A percentile compares a stretch with the other conserved stretches of the same genome.
Evolutionary conservation across 2,888 invertebrate species (phyloP).

Genomic region (Himalopsyche tibetana): DNA sequence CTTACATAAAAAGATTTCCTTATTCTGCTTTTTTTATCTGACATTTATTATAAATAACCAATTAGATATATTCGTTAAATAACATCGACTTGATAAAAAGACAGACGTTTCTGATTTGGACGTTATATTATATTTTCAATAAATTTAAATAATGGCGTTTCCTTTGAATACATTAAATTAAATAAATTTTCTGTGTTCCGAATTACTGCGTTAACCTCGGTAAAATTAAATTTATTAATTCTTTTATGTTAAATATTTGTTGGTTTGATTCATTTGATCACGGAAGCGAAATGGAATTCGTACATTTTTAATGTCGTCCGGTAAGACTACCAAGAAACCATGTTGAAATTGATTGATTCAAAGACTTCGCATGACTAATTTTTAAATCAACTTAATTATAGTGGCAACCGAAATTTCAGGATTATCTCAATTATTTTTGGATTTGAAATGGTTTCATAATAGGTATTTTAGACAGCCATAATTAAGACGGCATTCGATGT

Average conservation of each 20-base stretch:
- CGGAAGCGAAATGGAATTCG: constrained; percentile 33
- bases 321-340: not conserved
- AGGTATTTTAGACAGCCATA: too few relatives aligned
- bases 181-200: not conserved
- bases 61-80: too few relatives aligned
- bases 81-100: too few relatives aligned
- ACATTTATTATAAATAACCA: too few relatives aligned
- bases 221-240: not conserved
- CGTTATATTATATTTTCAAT: not conserved
- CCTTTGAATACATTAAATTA: not conserved
- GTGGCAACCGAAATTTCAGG: not conserved
- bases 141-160: constrained; percentile 3
- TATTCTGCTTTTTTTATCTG: too few relatives aligned
- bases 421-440: constrained; percentile 31
- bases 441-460: not conserved
- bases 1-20: too few relatives aligned
- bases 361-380: constrained; percentile 28
- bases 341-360: constrained; percentile 42
- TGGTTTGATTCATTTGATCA: not conserved
- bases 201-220: not conserved
- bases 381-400: constrained; percentile 31
- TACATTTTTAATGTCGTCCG: constrained; percentile 16
- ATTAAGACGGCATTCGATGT: too few relatives aligned
- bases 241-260: constrained; percentile 6
- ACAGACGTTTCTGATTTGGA: not conserved